Conservation (phyloP, 2,888 invertebrate species). For the Tinea trinotella region DNA sequence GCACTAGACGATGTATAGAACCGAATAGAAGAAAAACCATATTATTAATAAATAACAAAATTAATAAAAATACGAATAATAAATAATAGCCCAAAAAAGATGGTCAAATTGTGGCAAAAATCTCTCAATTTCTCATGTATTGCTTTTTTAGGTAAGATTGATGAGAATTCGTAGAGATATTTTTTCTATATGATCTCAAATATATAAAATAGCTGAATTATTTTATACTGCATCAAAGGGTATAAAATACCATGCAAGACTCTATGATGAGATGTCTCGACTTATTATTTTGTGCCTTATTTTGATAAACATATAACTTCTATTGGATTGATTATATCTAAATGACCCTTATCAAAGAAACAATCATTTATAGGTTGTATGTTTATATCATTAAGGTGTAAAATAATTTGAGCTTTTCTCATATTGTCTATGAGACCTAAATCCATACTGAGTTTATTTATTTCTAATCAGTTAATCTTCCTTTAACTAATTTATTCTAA, state of each 20-base stretch:
- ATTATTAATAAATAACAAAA: conserved; percentile 64
- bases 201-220: background rate
- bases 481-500: background rate
- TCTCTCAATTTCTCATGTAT: conserved; percentile 46
- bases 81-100: conserved; percentile 30
- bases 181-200: conserved; percentile 48
- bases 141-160: conserved; percentile 45
- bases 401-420: no score
- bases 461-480: background rate
- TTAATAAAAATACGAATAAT: conserved; percentile 41
- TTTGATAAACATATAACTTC: no score
- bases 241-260: no score
- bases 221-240: no score
- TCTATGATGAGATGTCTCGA: no score
- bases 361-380: no score
- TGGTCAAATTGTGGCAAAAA: conserved; percentile 33
- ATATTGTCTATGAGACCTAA: no score
- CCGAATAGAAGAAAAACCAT: conserved; percentile 67
- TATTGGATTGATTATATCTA: no score
- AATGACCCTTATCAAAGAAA: no score
- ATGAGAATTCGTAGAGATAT: conserved; percentile 43
- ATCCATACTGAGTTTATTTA: background rate
- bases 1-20: conserved; percentile 53
- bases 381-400: no score
- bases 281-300: no score